Conservation (phyloP, 2,888 invertebrate genomes). For the Mayetiola destructor region DNA sequence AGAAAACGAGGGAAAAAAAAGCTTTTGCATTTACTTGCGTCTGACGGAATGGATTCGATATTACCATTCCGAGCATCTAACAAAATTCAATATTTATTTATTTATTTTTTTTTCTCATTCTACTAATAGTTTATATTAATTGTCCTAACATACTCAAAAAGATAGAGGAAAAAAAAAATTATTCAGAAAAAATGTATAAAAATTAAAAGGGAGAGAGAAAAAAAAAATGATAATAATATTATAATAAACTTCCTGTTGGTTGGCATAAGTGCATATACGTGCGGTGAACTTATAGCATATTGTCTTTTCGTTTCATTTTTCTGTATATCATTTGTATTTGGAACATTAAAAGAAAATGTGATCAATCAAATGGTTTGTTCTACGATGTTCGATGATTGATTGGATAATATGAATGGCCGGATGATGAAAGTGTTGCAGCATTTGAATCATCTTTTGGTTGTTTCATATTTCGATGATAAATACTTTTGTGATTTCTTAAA, state of each 20-base stretch:
- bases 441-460: constrained; percentile 41
- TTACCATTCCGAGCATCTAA: too few relatives aligned
- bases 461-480: constrained; percentile 73
- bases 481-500: constrained; percentile 82
- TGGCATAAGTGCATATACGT: background rate
- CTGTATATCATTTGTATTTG: background rate
- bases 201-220: background rate
- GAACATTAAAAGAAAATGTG: background rate
- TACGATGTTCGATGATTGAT: constrained; percentile 34
- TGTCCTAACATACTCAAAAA: too few relatives aligned
- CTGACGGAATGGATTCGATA: too few relatives aligned
- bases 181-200: background rate
- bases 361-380: too few relatives aligned
- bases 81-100: too few relatives aligned
- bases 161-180: background rate
- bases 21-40: too few relatives aligned
- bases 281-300: background rate
- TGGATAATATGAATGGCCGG: constrained; percentile 26
- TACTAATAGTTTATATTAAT: too few relatives aligned
- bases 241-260: constrained; percentile 8
- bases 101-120: too few relatives aligned
- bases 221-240: too few relatives aligned
- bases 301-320: background rate
- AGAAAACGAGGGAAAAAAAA: background rate
- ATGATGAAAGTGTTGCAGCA: background rate